Conservation (phyloP, 1,140 invertebrate genomes). For the Drosophila quadrilineata region DNA sequence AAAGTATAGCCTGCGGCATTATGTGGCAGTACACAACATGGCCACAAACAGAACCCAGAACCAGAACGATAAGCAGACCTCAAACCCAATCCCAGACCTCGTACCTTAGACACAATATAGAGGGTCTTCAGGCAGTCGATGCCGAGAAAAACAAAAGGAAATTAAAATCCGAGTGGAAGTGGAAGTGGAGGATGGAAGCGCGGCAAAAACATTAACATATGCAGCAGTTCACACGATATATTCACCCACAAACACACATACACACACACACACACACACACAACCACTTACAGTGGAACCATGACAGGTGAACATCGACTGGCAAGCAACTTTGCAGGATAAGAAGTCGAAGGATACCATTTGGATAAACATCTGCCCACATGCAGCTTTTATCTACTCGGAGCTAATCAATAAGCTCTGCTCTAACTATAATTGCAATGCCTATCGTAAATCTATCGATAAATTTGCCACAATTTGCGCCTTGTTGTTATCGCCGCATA, state of each 20-base stretch:
- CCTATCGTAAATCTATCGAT: constrained; percentile 65
- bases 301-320: constrained; percentile 75
- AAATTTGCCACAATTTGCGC: constrained; percentile 53
- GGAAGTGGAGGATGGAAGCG: constrained; percentile 46
- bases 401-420: constrained; percentile 53
- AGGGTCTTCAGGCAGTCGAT: constrained; percentile 12
- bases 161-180: constrained; percentile 46
- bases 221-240: constrained; percentile 73
- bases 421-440: constrained; percentile 33
- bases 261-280: constrained; percentile 11
- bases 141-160: constrained; percentile 56
- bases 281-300: constrained; percentile 16
- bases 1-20: constrained; percentile 4
- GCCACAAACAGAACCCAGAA: background rate
- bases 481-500: constrained; percentile 42
- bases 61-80: background rate
- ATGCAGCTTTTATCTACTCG: constrained; percentile 5
- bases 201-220: constrained; percentile 68
- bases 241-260: constrained; percentile 41
- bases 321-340: constrained; percentile 42
- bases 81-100: too few species aligned
- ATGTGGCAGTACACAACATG: constrained; percentile 9
- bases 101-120: too few species aligned
- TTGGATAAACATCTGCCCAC: constrained; percentile 35
- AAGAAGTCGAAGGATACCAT: too few species aligned